phyloP scores from a whole-genome alignment of 2,888 invertebrate species.

The Tethea ocularis region DNA sequence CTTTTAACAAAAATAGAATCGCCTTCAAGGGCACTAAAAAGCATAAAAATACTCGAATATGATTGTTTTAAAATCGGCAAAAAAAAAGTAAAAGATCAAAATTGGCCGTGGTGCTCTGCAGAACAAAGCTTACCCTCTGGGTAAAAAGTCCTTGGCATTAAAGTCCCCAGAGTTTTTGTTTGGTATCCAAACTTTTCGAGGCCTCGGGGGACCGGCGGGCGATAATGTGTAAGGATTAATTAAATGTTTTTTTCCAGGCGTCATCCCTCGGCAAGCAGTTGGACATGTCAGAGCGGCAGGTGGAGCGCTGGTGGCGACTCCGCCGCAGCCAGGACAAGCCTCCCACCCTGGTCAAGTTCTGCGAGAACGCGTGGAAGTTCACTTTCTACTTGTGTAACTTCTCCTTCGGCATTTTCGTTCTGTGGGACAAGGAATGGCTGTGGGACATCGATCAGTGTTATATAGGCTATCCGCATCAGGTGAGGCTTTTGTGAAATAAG shows the following conservation, averaged over 20 bases:
- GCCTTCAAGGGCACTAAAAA: too few relatives aligned
- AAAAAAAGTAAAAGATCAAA: too few relatives aligned
- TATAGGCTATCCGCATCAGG: constrained; percentile 91
- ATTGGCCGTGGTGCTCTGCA: too few relatives aligned
- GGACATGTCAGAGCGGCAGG: constrained; percentile 93
- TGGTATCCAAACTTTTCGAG: too few relatives aligned
- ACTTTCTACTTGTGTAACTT: constrained; percentile 94
- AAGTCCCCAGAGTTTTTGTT: too few relatives aligned
- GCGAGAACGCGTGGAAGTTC: constrained; percentile 96
- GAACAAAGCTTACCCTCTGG: too few relatives aligned
- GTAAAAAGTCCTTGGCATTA: too few relatives aligned
- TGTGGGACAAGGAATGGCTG: constrained; percentile 98
- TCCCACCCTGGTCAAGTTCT: constrained; percentile 95
- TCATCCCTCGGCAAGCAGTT: constrained; percentile 91
- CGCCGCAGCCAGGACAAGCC: constrained; percentile 94
- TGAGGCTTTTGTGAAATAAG: constrained; percentile 40
- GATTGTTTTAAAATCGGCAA: too few relatives aligned
- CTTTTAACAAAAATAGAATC: too few relatives aligned
- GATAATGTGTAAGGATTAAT: too few relatives aligned
- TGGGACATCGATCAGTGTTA: constrained; percentile 97
- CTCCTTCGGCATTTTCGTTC: constrained; percentile 89
- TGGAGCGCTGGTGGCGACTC: constrained; percentile 96
- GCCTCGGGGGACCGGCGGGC: too few relatives aligned
- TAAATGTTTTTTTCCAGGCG: constrained; percentile 70
- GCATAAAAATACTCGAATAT: too few relatives aligned